Evolutionary conservation across 1,140 invertebrate species (phyloP).

Genomic region (Paraescarpia echinospica): DNA sequence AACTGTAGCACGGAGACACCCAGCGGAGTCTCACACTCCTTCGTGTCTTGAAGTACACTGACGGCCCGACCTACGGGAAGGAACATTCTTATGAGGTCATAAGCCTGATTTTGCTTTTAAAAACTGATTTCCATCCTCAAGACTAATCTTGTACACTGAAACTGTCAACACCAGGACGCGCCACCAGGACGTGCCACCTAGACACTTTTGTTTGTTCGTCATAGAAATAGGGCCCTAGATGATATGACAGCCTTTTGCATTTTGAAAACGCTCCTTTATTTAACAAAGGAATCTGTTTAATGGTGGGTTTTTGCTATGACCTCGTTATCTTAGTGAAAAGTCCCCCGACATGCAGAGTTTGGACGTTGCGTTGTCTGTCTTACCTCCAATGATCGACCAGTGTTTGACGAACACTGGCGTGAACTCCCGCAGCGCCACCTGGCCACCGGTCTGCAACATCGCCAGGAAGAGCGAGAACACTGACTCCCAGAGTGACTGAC

Average conservation of each 20-base stretch:
- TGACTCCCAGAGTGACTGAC: slow-evolving; percentile 39
- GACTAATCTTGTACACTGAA: no score
- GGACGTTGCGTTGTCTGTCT: slow-evolving; percentile 12
- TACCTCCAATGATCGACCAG: slow-evolving; percentile 45
- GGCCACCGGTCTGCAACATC: slow-evolving; percentile 41
- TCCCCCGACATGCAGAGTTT: no score
- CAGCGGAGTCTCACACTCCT: neutral
- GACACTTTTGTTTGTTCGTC: no score
- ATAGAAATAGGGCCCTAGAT: no score
- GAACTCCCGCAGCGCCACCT: slow-evolving; percentile 38
- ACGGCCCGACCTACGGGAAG: slow-evolving; percentile 12
- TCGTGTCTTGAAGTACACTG: slow-evolving; percentile 21
- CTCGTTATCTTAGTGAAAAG: neutral
- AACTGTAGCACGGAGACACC: slow-evolving; percentile 33
- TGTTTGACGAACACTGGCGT: slow-evolving; percentile 39
- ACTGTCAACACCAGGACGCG: no score
- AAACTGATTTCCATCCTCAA: no score
- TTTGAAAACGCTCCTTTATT: no score
- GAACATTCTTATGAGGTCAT: neutral
- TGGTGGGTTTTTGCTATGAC: no score
- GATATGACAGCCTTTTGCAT: no score
- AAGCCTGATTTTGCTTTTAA: no score
- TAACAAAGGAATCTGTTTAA: no score
- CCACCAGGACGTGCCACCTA: no score
- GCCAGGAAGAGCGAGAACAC: slow-evolving; percentile 40